Percentiles rank a stretch among this genome's conserved stretches.
phyloP scores from a whole-genome alignment of 2,888 invertebrate genomes.

The Macropis europaea region DNA sequence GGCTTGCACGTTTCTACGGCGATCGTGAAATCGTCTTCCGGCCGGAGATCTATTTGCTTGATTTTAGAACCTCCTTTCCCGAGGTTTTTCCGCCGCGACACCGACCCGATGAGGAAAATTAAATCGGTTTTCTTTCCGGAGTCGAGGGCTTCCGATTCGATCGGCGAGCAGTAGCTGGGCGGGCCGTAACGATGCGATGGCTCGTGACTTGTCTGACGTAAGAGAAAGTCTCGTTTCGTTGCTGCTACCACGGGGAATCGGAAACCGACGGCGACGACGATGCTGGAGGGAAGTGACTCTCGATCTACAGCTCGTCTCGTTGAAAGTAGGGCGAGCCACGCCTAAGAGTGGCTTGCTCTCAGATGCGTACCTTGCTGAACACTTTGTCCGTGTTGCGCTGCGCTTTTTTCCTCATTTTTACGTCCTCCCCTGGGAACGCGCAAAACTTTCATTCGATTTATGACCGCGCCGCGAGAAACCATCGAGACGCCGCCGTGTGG shows the following conservation, averaged over 20 bases:
- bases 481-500: not conserved
- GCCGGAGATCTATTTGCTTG: slow-evolving; percentile 6
- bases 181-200: slow-evolving; percentile 41
- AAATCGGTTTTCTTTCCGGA: slow-evolving; percentile 32
- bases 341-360: slow-evolving; percentile 47
- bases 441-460: slow-evolving; percentile 25
- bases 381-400: slow-evolving; percentile 17
- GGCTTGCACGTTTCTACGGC: not conserved
- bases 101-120: slow-evolving; percentile 44
- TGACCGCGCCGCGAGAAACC: not conserved
- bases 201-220: slow-evolving; percentile 42
- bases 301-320: slow-evolving; percentile 53
- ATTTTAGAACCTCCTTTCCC: slow-evolving; percentile 10
- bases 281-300: slow-evolving; percentile 55
- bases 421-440: not conserved
- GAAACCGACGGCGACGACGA: slow-evolving; percentile 47
- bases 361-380: slow-evolving; percentile 40
- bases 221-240: slow-evolving; percentile 55
- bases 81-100: slow-evolving; percentile 14
- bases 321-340: slow-evolving; percentile 64
- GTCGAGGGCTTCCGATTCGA: slow-evolving; percentile 31
- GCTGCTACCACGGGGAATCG: slow-evolving; percentile 40
- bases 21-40: slow-evolving; percentile 2
- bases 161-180: slow-evolving; percentile 35
- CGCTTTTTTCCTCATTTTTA: slow-evolving; percentile 3